Evolutionary conservation across 2,888 invertebrate genomes (phyloP), one percentile per base, ranked within the genome.

Genomic region (Zygogramma bicolorata): DNA sequence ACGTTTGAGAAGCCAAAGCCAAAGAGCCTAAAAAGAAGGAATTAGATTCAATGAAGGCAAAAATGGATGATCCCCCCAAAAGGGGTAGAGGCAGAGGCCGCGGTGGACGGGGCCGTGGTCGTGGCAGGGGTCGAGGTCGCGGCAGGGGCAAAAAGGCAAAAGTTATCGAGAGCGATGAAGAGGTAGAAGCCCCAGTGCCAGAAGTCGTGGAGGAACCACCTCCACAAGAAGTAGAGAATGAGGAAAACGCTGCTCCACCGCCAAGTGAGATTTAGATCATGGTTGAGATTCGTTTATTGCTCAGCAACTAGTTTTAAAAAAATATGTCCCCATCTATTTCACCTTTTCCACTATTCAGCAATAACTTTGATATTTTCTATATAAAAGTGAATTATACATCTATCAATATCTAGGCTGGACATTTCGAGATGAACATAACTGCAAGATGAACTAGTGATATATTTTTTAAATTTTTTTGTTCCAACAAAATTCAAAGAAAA

Each of bases 31-130:
- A 13, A 38, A 13, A 38, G 10, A 38, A n/a, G n/a, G n/a, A 13
- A 22, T 25, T 18, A 46, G 57, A 27, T 13, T n/a, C n/a, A 42
- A 74, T 76, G 74, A 76, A 76, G 65, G 66, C 74, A 79, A 81
- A 83, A 76, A 89, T 89, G 88, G 89, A 89, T 71, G 89, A 89
- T 80, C 79, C 83, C n/a, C 83, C 87, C 31, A 87, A 88, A 79
- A 90, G 92, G 82, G 91, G 92, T 82, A 91, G 94, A 67, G 94
- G 94, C 20, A 88, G 95, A 81, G 93, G 94, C 60, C 90, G 94
- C 34, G 94, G 95, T n/a, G 94, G 94, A 34, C 89, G 94, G 38
- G 94, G 94, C 25, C 91, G 95, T 34, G 94, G 94, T 65, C 89
- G 95, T 74, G 93, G 94, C 40, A 88, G 93, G 61, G 93, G 93